Base-by-base conservation (phyloP, 2,888 invertebrate species). In the Entomobrya multifasciata region DNA sequence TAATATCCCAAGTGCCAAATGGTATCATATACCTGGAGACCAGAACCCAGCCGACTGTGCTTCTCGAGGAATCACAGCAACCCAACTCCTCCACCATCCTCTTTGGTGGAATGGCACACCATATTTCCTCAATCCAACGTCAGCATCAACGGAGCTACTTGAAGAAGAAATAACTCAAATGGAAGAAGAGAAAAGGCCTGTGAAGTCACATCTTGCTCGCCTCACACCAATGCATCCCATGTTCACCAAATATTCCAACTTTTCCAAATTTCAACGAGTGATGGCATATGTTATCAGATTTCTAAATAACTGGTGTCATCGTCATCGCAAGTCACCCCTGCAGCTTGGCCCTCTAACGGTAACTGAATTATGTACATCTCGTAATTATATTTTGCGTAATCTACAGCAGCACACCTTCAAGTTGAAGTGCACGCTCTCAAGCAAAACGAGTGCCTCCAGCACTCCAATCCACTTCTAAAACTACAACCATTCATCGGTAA, bases 1-100 rank as follows among this genome's bases (percentile, higher is more conserved):
- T 10, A 70, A 72, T 0, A 65, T 90, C 8, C 25, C 85, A 10
- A 57, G 72, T n/a, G 72, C 88, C 0, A 65, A 88, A 8, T 91
- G 91, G 91, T 57, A 85, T 65, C 91, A 92, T 81, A 90, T 92
- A 0, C 81, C 82, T 0, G 89, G 91, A 0, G 62, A 87, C 0
- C 74, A 88, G 8, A 92, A 92, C 84, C 92, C 92, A 4, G 65
- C 65, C 0, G 65, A 65, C 25, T 36, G 65, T n/a, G 65, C 65
- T n/a, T 65, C 65, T 0, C 0, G 86, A 36, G 88, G 87, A 41
- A 57, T 88, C 2, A 20, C 76, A 8, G 27, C 80, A 0, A 1
- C 1, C 0, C 67, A 79, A 17, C 20, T 88, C 0, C n/a, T 44
- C 0, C 36, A 52, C n/a, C 57, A 76, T 36, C 52, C n/a, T 1